phyloP scores from a whole-genome alignment of 2,888 invertebrate species.

The Crocallis elinguaria region DNA sequence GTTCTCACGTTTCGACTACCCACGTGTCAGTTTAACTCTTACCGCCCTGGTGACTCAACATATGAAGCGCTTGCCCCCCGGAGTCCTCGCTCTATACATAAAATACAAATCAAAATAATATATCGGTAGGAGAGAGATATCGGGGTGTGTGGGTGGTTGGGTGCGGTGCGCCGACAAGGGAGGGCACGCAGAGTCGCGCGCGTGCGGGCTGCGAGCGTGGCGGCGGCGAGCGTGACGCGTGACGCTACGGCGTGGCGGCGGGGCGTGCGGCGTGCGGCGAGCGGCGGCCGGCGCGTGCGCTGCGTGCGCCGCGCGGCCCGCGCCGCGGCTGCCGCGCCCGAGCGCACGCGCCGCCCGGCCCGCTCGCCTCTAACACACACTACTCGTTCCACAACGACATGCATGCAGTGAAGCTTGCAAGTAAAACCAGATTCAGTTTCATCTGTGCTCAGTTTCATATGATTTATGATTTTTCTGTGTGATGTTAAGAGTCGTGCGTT shows the following conservation, averaged over 20 bases:
- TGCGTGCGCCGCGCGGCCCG: conserved; percentile 38
- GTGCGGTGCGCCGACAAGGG: conserved; percentile 65
- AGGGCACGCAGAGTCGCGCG: conserved; percentile 45
- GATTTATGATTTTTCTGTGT: conserved; percentile 82
- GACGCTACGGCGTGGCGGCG: conserved; percentile 42
- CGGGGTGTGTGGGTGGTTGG: conserved; percentile 76
- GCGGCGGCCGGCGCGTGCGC: conserved; percentile 41
- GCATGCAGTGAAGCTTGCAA: conserved; percentile 84
- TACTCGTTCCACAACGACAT: conserved; percentile 80
- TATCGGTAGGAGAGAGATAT: conserved; percentile 81
- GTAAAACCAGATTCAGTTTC: conserved; percentile 83
- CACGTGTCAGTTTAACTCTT: conserved; percentile 87
- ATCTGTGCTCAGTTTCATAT: conserved; percentile 84
- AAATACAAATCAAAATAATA: conserved; percentile 85
- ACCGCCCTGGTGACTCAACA: conserved; percentile 97
- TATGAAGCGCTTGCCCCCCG: conserved; percentile 95
- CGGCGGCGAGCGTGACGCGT: conserved; percentile 44
- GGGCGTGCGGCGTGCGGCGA: conserved; percentile 44
- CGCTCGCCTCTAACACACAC: conserved; percentile 63
- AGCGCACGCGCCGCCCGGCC: conserved; percentile 36
- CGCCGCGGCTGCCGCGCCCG: conserved; percentile 40
- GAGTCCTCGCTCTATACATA: conserved; percentile 95
- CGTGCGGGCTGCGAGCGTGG: conserved; percentile 49
- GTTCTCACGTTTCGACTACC: conserved; percentile 84
- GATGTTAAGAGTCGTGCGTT: conserved; percentile 85